Conservation (phyloP, 1,140 invertebrate genomes). For the Carcinoscorpius rotundicauda region DNA sequence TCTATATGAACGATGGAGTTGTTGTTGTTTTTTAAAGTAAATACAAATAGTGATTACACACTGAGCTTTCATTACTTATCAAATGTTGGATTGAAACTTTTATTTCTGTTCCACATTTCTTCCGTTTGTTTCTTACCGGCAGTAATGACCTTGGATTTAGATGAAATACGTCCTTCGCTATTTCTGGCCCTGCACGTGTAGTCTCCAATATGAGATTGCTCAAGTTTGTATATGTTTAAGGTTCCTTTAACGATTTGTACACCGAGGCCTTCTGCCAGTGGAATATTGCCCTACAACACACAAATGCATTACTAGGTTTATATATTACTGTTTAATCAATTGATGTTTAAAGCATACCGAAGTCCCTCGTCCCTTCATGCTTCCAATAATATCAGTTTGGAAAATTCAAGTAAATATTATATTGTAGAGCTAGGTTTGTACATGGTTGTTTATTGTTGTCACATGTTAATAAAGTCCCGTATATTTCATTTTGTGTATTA, state of each 20-base stretch:
- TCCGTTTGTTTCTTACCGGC: conserved; percentile 53
- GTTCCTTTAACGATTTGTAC: conserved; percentile 71
- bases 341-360: too few relatives aligned
- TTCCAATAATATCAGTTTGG: too few relatives aligned
- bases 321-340: too few relatives aligned
- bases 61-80: background rate
- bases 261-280: conserved; percentile 69
- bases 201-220: conserved; percentile 84
- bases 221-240: conserved; percentile 75
- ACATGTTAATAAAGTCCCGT: too few relatives aligned
- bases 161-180: conserved; percentile 84
- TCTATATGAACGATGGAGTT: background rate
- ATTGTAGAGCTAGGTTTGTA: too few relatives aligned
- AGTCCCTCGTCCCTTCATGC: too few relatives aligned
- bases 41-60: background rate
- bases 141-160: conserved; percentile 86
- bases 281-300: conserved; percentile 60
- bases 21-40: background rate
- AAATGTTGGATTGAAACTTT: background rate
- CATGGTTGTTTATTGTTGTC: too few relatives aligned
- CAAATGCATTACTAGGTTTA: too few relatives aligned
- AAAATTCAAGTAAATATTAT: too few relatives aligned
- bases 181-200: conserved; percentile 90
- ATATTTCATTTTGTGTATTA: too few relatives aligned
- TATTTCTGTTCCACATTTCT: background rate